Evolutionary conservation across 1,140 invertebrate genomes (phyloP).

Genomic region (Camponotus pennsylvanicus): DNA sequence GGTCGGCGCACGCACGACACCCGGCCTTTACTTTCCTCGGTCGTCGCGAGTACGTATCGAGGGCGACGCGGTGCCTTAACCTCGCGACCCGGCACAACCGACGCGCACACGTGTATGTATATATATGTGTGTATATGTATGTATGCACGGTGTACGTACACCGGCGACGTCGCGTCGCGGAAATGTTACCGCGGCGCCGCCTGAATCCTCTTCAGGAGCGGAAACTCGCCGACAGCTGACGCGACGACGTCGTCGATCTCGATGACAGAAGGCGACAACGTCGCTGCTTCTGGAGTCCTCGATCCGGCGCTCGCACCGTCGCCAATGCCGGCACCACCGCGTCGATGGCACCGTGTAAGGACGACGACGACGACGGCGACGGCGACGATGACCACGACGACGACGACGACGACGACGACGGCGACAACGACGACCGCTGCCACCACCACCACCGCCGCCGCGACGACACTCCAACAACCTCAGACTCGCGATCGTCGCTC

Average conservation of each 20-base stretch:
- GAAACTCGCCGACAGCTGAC: neutral
- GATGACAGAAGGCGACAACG: conserved; percentile 47
- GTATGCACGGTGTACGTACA: neutral
- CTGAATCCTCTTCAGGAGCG: conserved; percentile 14
- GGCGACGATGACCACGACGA: conserved; percentile 24
- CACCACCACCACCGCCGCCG: conserved; percentile 34
- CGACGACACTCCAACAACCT: conserved; percentile 70
- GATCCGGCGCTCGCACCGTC: conserved; percentile 65
- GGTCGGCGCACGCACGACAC: conserved; percentile 68
- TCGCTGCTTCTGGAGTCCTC: conserved; percentile 43
- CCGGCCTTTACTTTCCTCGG: conserved; percentile 71
- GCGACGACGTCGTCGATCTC: conserved; percentile 1
- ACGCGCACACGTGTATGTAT: neutral
- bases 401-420: conserved; percentile 37
- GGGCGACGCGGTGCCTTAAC: conserved; percentile 69
- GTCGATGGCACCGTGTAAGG: conserved; percentile 77
- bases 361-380: conserved; percentile 22
- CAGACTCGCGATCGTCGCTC: conserved; percentile 70
- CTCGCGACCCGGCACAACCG: conserved; percentile 68
- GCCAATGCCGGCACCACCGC: conserved; percentile 68
- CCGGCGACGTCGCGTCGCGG: conserved; percentile 39
- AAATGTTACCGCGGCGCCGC: conserved; percentile 13
- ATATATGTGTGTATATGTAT: no score
- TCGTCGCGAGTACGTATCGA: conserved; percentile 60
- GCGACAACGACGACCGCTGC: conserved; percentile 11